Percentiles rank a stretch among this genome's conserved stretches.
These are phyloP conservation scores for Palaemon carinicauda DNA, from an alignment of 1,140 invertebrate genomes.

Conservation along the genomic window DNA sequence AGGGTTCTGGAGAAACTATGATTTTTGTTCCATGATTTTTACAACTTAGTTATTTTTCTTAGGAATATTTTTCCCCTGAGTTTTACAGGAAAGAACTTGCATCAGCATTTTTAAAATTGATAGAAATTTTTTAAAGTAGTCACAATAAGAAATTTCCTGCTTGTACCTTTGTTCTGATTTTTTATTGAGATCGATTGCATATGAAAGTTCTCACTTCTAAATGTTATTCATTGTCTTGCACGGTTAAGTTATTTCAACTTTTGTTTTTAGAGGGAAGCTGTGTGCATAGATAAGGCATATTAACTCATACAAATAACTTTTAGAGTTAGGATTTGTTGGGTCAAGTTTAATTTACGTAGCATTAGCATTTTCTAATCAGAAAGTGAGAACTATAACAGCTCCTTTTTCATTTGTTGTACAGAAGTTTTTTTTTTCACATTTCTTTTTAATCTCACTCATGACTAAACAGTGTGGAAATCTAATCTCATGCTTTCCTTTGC, in stretches of 20 bases:
- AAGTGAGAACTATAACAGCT: no score
- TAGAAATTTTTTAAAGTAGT: no score
- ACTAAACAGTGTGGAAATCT: background rate
- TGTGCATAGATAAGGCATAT: slow-evolving; percentile 44
- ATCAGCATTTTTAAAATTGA: background rate
- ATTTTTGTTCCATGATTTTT: background rate
- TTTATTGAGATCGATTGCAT: no score
- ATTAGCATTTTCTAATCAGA: no score
- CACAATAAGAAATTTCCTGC: background rate
- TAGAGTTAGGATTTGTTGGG: no score
- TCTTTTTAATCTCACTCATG: no score
- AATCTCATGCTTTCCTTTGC: slow-evolving; percentile 1
- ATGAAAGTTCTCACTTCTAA: background rate
- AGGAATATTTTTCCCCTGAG: background rate
- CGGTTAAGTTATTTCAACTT: background rate
- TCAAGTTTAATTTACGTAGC: no score
- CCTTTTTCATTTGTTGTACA: no score
- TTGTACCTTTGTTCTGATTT: background rate
- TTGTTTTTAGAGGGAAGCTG: slow-evolving; percentile 24
- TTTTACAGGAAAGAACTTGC: background rate
- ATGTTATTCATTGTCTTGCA: slow-evolving; percentile 28
- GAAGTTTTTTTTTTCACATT: no score
- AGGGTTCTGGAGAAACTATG: no score
- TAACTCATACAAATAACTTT: background rate
- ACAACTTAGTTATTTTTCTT: background rate